Conservation (phyloP, 2,797 vertebrate genomes). For the Vireo griseus region DNA sequence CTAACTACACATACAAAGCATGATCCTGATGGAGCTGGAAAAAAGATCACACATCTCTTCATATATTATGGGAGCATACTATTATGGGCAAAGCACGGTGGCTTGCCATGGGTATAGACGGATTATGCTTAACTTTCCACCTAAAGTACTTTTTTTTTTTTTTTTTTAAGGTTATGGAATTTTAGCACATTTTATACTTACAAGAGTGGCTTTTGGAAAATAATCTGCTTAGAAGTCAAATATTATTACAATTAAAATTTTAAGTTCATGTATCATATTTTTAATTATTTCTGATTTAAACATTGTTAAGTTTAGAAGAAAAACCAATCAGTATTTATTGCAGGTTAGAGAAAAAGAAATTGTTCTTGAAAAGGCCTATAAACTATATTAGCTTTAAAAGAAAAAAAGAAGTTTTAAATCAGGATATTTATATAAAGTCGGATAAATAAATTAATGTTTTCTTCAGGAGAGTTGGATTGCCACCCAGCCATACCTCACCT, state of each 20-base stretch:
- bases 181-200: not conserved
- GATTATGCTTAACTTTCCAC: not conserved
- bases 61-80: accelerated
- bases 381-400: not conserved
- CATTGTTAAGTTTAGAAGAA: not conserved
- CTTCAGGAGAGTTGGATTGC: not conserved
- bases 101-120: not conserved
- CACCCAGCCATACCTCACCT: not conserved
- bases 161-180: not conserved
- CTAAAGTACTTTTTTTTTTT: not conserved
- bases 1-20: not conserved
- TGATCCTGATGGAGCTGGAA: not conserved
- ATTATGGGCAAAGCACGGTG: accelerated
- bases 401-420: not conserved
- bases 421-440: not conserved
- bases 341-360: not conserved
- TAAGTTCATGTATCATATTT: not conserved
- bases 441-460: not conserved
- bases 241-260: not conserved
- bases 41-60: not conserved
- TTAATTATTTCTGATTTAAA: not conserved
- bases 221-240: not conserved
- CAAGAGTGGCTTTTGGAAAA: accelerated
- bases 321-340: not conserved
- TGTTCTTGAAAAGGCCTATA: not conserved